phyloP scores from a whole-genome alignment of 2,113 vertebrate genomes.

The Clinocottus analis region DNA sequence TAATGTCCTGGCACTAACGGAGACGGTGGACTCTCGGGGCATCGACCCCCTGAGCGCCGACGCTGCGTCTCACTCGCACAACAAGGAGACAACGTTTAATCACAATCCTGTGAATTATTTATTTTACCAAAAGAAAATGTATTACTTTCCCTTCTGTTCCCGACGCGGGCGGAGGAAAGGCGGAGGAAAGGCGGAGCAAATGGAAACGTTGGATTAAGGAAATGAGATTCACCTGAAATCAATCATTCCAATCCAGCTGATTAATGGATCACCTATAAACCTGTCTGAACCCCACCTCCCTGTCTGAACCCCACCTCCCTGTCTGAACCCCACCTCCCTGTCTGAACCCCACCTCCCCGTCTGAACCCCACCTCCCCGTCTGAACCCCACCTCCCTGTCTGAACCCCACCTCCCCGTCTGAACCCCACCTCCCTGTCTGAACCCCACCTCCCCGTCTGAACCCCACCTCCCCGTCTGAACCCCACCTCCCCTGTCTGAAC shows the following conservation, averaged over 20 bases:
- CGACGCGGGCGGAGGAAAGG: conserved; percentile 28
- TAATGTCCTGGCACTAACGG: conserved; percentile 79
- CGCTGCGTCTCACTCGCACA: background rate
- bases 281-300: no score
- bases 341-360: no score
- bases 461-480: no score
- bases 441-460: no score
- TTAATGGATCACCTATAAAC: no score
- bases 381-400: no score
- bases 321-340: no score
- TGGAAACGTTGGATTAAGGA: conserved; percentile 70
- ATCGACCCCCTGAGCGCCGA: background rate
- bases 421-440: no score
- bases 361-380: no score
- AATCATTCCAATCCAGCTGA: conserved; percentile 37
- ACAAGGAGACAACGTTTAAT: conserved; percentile 48
- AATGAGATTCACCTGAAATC: conserved; percentile 72
- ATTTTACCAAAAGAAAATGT: conserved; percentile 62
- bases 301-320: no score
- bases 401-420: no score
- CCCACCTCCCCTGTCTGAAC: no score
- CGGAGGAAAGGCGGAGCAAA: conserved; percentile 48
- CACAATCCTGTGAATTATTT: conserved; percentile 71
- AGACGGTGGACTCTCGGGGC: conserved; percentile 55
- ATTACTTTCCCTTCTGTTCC: conserved; percentile 39